phyloP scores from a whole-genome alignment of 2,797 vertebrate species.

The Melanotaenia nigrans region DNA sequence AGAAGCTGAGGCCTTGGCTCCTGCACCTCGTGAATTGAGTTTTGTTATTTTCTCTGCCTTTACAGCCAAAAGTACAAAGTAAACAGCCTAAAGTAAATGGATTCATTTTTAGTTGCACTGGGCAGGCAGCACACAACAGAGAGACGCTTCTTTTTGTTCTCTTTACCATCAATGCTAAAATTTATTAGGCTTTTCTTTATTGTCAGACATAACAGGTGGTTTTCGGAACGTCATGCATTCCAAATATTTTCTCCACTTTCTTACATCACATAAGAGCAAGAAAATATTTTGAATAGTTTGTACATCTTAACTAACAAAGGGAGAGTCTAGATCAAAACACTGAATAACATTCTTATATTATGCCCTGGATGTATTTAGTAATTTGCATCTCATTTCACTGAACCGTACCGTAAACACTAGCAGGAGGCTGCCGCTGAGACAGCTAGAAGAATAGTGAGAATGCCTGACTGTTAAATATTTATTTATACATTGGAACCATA shows the following conservation, averaged over 20 bases:
- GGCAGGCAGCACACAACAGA: constrained; percentile 77
- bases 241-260: constrained; percentile 80
- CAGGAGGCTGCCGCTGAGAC: constrained; percentile 27
- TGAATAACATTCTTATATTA: constrained; percentile 70
- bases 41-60: constrained; percentile 70
- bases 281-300: constrained; percentile 74
- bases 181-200: constrained; percentile 79
- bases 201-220: constrained; percentile 79
- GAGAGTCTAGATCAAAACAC: constrained; percentile 66
- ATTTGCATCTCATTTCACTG: constrained; percentile 79
- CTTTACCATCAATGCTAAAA: constrained; percentile 77
- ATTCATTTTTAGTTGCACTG: constrained; percentile 85
- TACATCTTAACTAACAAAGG: constrained; percentile 72
- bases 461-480: constrained; percentile 4
- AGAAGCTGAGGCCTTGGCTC: constrained; percentile 80
- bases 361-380: constrained; percentile 57
- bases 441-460: constrained; percentile 27
- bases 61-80: constrained; percentile 86
- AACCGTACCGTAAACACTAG: constrained; percentile 36
- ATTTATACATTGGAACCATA: constrained; percentile 16
- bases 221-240: constrained; percentile 79
- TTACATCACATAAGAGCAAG: constrained; percentile 65
- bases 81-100: constrained; percentile 85
- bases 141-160: constrained; percentile 79
- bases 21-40: constrained; percentile 72